phyloP scores from a whole-genome alignment of 2,113 vertebrate genomes.

The Passer domesticus region DNA sequence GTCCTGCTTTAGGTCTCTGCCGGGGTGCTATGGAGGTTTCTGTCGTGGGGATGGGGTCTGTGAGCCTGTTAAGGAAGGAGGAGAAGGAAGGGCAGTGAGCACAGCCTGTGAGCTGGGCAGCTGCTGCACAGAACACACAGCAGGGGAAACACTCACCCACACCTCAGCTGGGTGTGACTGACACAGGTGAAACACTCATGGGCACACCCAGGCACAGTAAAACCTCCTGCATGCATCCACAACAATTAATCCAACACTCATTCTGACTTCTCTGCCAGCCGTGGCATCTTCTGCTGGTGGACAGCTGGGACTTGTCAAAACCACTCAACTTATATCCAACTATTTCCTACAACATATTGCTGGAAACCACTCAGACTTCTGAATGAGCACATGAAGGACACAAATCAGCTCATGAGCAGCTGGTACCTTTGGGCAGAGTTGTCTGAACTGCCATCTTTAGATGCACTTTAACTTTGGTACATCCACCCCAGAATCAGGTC shows the following conservation, averaged over 20 bases:
- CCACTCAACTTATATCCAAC: not conserved
- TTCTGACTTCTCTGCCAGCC: not conserved
- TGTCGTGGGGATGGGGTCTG: conserved; percentile 89
- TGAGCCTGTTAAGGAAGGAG: conserved; percentile 76
- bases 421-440: not conserved
- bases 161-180: not conserved
- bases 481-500: not conserved
- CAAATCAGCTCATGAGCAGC: not conserved
- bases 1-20: conserved; percentile 94
- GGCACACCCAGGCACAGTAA: not conserved
- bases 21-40: conserved; percentile 97
- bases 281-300: not conserved
- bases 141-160: not conserved
- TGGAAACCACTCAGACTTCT: not conserved
- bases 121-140: not conserved
- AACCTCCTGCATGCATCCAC: not conserved
- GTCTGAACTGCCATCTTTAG: not conserved
- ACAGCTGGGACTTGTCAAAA: conserved; percentile 19
- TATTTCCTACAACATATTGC: not conserved
- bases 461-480: not conserved
- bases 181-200: not conserved
- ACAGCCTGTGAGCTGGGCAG: not conserved
- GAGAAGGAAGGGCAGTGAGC: not conserved
- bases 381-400: not conserved
- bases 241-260: not conserved